Conservation (phyloP, 2,113 vertebrate species). For the Nibea coibor region DNA sequence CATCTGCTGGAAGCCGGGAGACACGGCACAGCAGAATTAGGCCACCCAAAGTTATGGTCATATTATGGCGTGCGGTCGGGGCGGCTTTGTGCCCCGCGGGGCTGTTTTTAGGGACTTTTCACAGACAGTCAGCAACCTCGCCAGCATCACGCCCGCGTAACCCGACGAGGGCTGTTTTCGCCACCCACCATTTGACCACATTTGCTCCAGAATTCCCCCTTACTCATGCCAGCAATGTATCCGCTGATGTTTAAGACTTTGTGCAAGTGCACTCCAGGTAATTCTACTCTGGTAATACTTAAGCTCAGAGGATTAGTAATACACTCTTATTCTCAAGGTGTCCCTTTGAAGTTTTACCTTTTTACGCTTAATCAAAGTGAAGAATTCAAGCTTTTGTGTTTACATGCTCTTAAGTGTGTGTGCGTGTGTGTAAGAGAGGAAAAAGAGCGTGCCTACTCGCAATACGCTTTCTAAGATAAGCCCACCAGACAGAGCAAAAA, state of each 20-base stretch:
- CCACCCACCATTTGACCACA: slow-evolving; percentile 34
- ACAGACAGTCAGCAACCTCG: background rate
- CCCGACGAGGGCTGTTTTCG: slow-evolving; percentile 5
- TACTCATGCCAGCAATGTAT: slow-evolving; percentile 26
- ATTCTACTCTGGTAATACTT: slow-evolving; percentile 68
- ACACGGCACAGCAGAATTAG: slow-evolving; percentile 52
- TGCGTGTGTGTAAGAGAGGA: slow-evolving; percentile 16
- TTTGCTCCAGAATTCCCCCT: slow-evolving; percentile 42
- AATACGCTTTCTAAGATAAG: slow-evolving; percentile 63
- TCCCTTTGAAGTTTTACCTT: slow-evolving; percentile 77
- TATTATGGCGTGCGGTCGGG: background rate
- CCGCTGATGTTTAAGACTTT: slow-evolving; percentile 61
- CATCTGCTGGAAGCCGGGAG: slow-evolving; percentile 85
- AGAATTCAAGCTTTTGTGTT: slow-evolving; percentile 70
- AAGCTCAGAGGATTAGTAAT: slow-evolving; percentile 78
- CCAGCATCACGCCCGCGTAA: background rate
- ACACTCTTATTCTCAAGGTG: slow-evolving; percentile 71
- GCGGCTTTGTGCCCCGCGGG: slow-evolving; percentile 18
- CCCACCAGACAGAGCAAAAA: slow-evolving; percentile 48
- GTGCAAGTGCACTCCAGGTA: slow-evolving; percentile 69
- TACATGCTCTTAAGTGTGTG: slow-evolving; percentile 49
- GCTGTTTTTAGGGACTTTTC: slow-evolving; percentile 27
- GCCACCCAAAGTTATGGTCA: slow-evolving; percentile 48
- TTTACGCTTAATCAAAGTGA: slow-evolving; percentile 64
- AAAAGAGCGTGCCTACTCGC: slow-evolving; percentile 43